These are phyloP conservation scores for Aporophyla nigra DNA, from an alignment of 2,888 invertebrate species.

Conservation along the genomic window DNA sequence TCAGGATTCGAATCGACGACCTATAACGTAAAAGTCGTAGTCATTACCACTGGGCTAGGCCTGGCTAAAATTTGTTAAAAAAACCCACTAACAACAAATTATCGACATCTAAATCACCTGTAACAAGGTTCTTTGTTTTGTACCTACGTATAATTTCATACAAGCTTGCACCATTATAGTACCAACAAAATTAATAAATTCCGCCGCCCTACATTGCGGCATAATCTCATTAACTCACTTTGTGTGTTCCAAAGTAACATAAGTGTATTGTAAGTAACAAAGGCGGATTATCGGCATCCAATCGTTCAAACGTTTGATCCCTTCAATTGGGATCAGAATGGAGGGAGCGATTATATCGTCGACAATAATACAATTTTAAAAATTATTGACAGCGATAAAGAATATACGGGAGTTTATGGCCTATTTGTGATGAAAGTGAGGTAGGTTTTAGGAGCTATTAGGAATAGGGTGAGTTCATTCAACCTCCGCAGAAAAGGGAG, in stretches of 20 bases:
- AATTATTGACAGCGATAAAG: constrained; percentile 19
- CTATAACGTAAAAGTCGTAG: no score
- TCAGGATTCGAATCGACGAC: no score
- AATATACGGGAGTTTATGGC: not conserved
- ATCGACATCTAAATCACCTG: not conserved
- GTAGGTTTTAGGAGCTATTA: not conserved
- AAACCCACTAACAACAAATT: not conserved
- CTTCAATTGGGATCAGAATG: constrained; percentile 52
- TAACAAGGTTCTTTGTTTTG: not conserved
- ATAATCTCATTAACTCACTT: constrained; percentile 54
- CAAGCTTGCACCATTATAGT: not conserved
- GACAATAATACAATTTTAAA: constrained; percentile 37
- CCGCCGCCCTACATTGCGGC: not conserved
- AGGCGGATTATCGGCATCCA: constrained; percentile 55
- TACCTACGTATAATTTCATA: not conserved
- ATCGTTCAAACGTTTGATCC: constrained; percentile 63
- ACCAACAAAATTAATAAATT: constrained; percentile 18
- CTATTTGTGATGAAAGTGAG: not conserved
- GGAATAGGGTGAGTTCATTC: no score
- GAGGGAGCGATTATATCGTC: constrained; percentile 37
- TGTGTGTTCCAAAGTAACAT: constrained; percentile 52
- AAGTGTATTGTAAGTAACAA: constrained; percentile 55
- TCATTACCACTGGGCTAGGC: no score
- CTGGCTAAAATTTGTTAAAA: not conserved
- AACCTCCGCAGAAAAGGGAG: no score